Conservation (phyloP, 2,113 vertebrate genomes). For the Castor canadensis region DNA sequence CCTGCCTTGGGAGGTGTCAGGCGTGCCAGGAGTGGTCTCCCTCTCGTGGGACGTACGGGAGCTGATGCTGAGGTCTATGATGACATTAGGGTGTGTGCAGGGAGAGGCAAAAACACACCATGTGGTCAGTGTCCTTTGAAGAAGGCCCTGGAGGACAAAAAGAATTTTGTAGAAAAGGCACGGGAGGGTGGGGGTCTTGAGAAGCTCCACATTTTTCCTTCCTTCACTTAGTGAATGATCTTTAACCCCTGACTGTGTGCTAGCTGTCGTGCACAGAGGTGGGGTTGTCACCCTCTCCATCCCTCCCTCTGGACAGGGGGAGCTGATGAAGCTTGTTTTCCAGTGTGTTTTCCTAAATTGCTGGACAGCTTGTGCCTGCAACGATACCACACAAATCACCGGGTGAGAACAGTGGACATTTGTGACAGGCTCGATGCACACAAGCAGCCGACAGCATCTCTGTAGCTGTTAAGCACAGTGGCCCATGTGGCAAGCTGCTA, state of each 20-base stretch:
- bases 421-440: background rate
- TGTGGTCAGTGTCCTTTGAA: background rate
- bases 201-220: background rate
- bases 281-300: too few relatives aligned
- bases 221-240: background rate
- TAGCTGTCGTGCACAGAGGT: rapidly evolving
- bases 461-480: background rate
- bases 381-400: background rate
- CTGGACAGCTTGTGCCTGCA: background rate
- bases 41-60: too few relatives aligned
- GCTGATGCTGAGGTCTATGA: rapidly evolving
- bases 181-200: background rate
- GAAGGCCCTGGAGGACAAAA: background rate
- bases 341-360: background rate
- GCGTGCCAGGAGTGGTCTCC: too few relatives aligned
- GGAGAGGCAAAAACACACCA: background rate
- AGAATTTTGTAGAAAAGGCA: background rate
- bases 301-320: background rate
- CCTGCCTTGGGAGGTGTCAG: too few relatives aligned
- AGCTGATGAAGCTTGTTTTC: background rate
- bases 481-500: background rate
- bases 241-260: rapidly evolving
- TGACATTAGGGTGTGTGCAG: rapidly evolving
- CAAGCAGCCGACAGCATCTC: background rate
- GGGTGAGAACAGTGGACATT: background rate